Base-by-base conservation (phyloP, 1,140 invertebrate species). In the Neodiprion pinetum region DNA sequence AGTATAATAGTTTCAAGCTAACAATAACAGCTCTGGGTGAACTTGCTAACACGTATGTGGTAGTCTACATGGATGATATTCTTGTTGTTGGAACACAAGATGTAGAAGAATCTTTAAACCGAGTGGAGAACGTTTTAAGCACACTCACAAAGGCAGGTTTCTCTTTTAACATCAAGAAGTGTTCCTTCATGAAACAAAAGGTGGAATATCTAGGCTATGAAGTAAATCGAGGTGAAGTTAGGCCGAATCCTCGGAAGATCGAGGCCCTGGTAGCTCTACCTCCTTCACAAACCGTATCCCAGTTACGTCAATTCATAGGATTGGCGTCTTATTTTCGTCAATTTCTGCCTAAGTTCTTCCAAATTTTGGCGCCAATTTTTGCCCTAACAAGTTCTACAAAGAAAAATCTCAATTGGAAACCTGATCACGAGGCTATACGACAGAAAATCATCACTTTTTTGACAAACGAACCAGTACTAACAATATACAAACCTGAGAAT, bases 401-500 rank as follows among this genome's bases (percentile, higher is more conserved):
- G 9, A 69, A 53, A n/a, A 74, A 74, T 23, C 68, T 72, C 11
- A 14, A 67, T 47, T 75, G 70, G 70, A 66, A 66, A 21, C 40
- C 50, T 47, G 53, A 68, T 23, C 69, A 49, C 53, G 70, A 72
- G 67, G 47, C 12, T 81, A 0, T 82, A 87, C 47, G 67, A 8
- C 47, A 71, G 69, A 68, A 72, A 48, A 10, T 76, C 66, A 48
- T 77, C 80, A 48, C 53, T 5, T 5, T 9, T 10, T 72, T 83
- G 7, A 80, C 76, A 0, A 73, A 67, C 70, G 61, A 75, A n/a
- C 85, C 85, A 10, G 77, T 88, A 9, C 72, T 88, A 11, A 73
- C 68, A 14, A 86, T 88, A 50, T 88, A 80, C 71, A 76, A 86
- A 72, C 81, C 80, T 10, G 67, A 78, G 17, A 70, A 72, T 9